Percentiles rank a stretch among this genome's conserved stretches.
phyloP scores from a whole-genome alignment of 2,888 invertebrate genomes.

The Eupeodes latifasciatus region DNA sequence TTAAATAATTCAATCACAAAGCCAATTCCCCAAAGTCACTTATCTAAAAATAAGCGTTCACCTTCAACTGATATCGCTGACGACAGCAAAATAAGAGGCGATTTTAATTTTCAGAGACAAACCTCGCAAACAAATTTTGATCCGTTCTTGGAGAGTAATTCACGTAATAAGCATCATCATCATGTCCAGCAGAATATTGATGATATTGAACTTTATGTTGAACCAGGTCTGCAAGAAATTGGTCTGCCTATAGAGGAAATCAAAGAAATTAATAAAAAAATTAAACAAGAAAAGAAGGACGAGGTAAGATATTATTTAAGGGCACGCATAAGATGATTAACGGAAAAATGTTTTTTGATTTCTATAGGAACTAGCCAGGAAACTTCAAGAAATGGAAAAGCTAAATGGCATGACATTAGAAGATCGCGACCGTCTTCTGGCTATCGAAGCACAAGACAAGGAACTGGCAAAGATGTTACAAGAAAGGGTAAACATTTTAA shows the following conservation, averaged over 20 bases:
- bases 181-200: conserved; percentile 81
- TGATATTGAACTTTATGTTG: conserved; percentile 82
- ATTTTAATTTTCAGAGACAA: conserved; percentile 82
- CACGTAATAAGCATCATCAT: conserved; percentile 70
- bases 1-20: conserved; percentile 43
- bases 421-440: conserved; percentile 87
- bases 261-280: conserved; percentile 86
- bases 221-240: conserved; percentile 83
- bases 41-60: conserved; percentile 77
- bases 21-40: conserved; percentile 59
- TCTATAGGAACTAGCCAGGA: conserved; percentile 88
- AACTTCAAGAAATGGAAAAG: conserved; percentile 91
- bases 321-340: no score
- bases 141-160: conserved; percentile 80
- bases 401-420: conserved; percentile 86
- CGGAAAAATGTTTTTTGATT: not conserved
- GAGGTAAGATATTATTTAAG: conserved; percentile 85
- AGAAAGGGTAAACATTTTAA: conserved; percentile 84
- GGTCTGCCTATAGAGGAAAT: conserved; percentile 85
- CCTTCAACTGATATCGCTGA: conserved; percentile 78
- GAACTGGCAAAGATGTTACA: conserved; percentile 91
- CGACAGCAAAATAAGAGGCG: conserved; percentile 81
- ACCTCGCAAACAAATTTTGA: conserved; percentile 82
- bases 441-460: conserved; percentile 92
- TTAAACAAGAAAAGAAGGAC: conserved; percentile 89